A percentile compares a stretch with the other conserved stretches of the same genome.
Evolutionary conservation across 1,140 invertebrate species (phyloP).

Genomic region (Pogonomyrmex barbatus): DNA sequence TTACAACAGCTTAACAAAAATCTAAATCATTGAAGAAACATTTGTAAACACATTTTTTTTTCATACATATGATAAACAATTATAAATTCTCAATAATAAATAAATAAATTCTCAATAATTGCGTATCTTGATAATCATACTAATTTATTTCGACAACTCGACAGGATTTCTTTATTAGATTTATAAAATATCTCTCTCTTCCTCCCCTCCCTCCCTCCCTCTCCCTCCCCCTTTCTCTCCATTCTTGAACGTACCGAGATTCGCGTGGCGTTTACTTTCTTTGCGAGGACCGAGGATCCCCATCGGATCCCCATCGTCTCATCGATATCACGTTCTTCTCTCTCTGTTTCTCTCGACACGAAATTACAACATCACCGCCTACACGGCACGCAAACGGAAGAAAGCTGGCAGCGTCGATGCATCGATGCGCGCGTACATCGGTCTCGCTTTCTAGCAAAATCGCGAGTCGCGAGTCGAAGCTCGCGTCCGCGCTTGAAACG

Average conservation of each 20-base stretch:
- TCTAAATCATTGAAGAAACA: no score
- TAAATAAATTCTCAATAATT: no score
- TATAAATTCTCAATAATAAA: no score
- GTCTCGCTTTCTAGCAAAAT: conserved; percentile 49
- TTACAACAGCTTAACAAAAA: no score
- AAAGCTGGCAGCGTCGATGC: not conserved
- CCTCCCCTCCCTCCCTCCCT: no score
- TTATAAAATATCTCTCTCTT: not conserved
- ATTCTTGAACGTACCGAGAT: no score
- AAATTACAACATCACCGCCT: conserved; percentile 40
- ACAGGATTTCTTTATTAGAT: not conserved
- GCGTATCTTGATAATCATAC: no score
- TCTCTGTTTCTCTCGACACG: not conserved
- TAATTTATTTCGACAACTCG: no score
- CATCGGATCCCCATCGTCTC: not conserved
- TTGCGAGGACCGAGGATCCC: no score
- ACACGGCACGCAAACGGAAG: conserved; percentile 37
- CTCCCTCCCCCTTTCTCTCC: no score
- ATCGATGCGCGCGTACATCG: conserved; percentile 28
- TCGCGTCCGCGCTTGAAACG: not conserved
- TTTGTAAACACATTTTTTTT: no score
- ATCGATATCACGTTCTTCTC: conserved; percentile 5
- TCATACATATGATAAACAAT: not conserved
- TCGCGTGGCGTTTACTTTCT: not conserved
- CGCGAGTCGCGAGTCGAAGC: conserved; percentile 15